A percentile compares a stretch with the other conserved stretches of the same genome.
These are phyloP conservation scores for Rhodophaea formosa DNA, from an alignment of 2,888 invertebrate genomes.

Conservation along the genomic window DNA sequence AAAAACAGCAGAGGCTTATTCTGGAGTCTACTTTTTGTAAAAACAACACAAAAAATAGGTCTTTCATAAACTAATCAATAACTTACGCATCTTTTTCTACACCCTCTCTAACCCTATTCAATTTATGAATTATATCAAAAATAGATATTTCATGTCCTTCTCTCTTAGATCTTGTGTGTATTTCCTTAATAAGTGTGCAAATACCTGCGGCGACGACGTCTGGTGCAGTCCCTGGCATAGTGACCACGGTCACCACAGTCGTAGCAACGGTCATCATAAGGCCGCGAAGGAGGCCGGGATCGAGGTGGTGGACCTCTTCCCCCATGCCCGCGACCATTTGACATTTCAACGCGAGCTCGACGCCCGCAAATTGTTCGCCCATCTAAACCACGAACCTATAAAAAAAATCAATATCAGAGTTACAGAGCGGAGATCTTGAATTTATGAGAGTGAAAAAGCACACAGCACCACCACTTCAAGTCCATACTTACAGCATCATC, in stretches of 20 bases:
- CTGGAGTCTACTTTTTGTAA: too few species aligned
- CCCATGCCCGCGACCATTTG: slow-evolving; percentile 86
- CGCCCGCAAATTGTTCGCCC: slow-evolving; percentile 93
- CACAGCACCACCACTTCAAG: not conserved
- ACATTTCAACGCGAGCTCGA: slow-evolving; percentile 94
- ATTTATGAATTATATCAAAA: too few species aligned
- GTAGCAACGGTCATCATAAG: slow-evolving; percentile 96
- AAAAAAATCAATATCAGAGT: not conserved
- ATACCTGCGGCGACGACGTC: slow-evolving; percentile 83
- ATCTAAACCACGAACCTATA: slow-evolving; percentile 82
- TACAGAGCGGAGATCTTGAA: not conserved
- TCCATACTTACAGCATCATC: slow-evolving; percentile 89
- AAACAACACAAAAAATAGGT: too few species aligned
- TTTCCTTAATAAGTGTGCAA: too few species aligned
- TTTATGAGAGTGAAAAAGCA: too few species aligned
- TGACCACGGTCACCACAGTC: slow-evolving; percentile 97
- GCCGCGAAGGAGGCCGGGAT: slow-evolving; percentile 85
- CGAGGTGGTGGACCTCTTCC: slow-evolving; percentile 82
- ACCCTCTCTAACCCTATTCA: too few species aligned
- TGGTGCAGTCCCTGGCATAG: slow-evolving; percentile 94
- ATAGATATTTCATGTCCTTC: too few species aligned
- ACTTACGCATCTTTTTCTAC: too few species aligned
- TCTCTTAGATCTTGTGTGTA: too few species aligned
- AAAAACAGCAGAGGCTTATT: too few species aligned
- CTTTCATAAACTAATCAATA: too few species aligned